Evolutionary conservation across 2,888 invertebrate genomes (phyloP), one percentile per base, ranked within the genome.

Genomic region (Drosophila infuscata): DNA sequence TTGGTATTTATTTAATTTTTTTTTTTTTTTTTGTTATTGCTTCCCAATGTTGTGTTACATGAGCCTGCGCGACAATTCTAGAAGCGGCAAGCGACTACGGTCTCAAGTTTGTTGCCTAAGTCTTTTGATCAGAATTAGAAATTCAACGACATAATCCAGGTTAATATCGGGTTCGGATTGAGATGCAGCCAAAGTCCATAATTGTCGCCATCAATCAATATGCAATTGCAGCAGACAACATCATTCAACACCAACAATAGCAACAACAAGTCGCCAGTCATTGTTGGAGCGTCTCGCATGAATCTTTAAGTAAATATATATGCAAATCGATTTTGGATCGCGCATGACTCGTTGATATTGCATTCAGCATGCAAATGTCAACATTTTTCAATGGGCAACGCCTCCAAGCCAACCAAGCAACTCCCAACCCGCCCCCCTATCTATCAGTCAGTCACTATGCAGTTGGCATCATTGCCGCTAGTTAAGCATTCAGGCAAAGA

Each of bases 321-420:
- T 90, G 87, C 87, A 74, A 86, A 88, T 74, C 70, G 60, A 58
- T 73, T 73, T 82, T 83, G 62, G 29, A 52, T 59, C 63, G 63
- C 81, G 83, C 82, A 84, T 79, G 91, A 83, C 65, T 89, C 74
- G 85, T 74, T 85, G 76, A 62, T 74, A 74, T 71, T 78, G 87
- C 87, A 91, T 81, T 88, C 76, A 83, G 90, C 91, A 91, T 91
- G 90, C 89, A 90, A 88, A 90, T 88, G 90, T 88, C 82, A 86
- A 87, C 84, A 72, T 76, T 69, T 69, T 70, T 69, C 6, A 65
- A 63, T 79, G 62, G 54, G 43, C 52, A 78, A 54, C 67, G 65
- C 65, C 66, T 64, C 49, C 57, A 49, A 58, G 5, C 25, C 3
- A 20, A 25, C 32, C 38, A 17, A 29, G 9, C 20, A 38, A 25